Conservation (phyloP, 2,113 vertebrate species). For the Phylloscopus trochilus region DNA sequence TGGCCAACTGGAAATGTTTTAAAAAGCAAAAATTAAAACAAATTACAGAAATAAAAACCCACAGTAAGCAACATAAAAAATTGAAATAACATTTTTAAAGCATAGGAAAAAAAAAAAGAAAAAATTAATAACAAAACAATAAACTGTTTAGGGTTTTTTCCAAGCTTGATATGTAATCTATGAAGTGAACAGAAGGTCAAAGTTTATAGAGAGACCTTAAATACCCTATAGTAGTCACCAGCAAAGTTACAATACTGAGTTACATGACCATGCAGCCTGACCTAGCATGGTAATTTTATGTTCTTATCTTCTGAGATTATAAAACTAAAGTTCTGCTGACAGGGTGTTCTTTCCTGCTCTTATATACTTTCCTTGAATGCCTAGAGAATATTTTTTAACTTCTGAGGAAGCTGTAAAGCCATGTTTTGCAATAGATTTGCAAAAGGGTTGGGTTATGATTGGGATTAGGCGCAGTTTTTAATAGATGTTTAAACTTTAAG, state of each 20-base stretch:
- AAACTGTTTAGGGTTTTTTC: neutral
- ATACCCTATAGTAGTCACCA: neutral
- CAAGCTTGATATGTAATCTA: constrained; percentile 9
- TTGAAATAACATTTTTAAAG: neutral
- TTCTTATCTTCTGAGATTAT: neutral
- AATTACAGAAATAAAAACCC: neutral
- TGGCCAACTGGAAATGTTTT: neutral
- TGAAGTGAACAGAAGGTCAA: constrained; percentile 18
- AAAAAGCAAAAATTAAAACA: neutral
- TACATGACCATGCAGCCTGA: neutral
- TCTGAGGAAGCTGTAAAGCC: neutral
- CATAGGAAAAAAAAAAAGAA: accelerated
- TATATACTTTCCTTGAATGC: neutral
- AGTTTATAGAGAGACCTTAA: constrained; percentile 18
- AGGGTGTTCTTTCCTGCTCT: neutral
- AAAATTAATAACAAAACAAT: neutral
- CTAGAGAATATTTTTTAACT: neutral
- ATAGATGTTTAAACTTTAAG: neutral
- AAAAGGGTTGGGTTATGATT: neutral
- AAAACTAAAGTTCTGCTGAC: neutral
- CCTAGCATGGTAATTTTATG: neutral
- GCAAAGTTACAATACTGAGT: neutral
- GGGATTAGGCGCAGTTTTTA: neutral
- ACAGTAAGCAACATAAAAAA: neutral
- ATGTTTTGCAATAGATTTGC: neutral